These are phyloP conservation scores for Pterois miles DNA, from an alignment of 2,797 vertebrate species.

Conservation along the genomic window DNA sequence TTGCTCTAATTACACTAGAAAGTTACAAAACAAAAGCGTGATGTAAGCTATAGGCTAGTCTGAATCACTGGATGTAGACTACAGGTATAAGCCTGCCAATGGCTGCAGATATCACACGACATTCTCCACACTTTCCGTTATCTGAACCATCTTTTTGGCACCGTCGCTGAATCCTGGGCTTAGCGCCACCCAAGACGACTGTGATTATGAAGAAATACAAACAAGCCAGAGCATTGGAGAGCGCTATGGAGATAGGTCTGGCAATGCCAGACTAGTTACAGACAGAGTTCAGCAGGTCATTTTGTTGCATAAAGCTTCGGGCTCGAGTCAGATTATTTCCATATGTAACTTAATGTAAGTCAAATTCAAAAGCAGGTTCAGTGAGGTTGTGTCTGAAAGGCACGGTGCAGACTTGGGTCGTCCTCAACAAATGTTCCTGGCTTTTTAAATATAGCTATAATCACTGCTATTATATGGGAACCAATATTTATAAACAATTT, in stretches of 20 bases:
- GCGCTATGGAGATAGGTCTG: background rate
- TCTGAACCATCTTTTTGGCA: too few relatives aligned
- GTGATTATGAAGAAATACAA: background rate
- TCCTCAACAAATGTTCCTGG: background rate
- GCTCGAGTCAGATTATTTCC: background rate
- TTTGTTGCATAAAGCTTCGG: background rate
- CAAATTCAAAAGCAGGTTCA: background rate
- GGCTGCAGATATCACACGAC: background rate
- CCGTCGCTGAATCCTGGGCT: too few relatives aligned
- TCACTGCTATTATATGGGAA: background rate
- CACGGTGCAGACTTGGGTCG: too few relatives aligned
- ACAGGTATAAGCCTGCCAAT: background rate
- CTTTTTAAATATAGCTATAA: background rate
- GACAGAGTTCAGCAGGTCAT: background rate
- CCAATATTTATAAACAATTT: too few relatives aligned
- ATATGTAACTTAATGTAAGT: background rate
- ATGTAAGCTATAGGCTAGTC: background rate
- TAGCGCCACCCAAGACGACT: background rate
- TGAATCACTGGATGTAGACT: background rate
- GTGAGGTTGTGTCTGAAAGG: background rate
- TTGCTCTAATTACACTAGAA: background rate
- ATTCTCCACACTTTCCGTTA: too few relatives aligned
- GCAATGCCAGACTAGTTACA: background rate
- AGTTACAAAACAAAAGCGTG: background rate
- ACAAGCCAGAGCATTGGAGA: background rate